Percentiles rank a stretch among this genome's conserved stretches.
These are phyloP conservation scores for Bombylius major DNA, from an alignment of 2,888 invertebrate species.

Conservation along the genomic window DNA sequence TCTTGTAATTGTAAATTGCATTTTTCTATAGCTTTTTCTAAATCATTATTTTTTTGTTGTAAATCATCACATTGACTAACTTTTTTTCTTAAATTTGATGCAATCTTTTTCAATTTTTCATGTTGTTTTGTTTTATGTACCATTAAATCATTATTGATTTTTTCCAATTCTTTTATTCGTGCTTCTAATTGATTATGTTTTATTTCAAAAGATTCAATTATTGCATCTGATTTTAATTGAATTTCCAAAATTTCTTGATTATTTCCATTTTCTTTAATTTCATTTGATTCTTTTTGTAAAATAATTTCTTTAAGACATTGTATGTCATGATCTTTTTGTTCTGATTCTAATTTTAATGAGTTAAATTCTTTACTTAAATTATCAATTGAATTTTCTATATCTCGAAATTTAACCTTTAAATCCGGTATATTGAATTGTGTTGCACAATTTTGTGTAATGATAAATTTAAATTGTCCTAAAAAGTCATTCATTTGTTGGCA, in stretches of 20 bases:
- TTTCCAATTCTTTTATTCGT: constrained; percentile 33
- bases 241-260: constrained; percentile 24
- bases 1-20: background rate
- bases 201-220: constrained; percentile 17
- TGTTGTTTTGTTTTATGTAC: constrained; percentile 53
- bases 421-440: too few relatives aligned
- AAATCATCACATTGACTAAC: constrained; percentile 49
- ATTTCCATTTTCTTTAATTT: constrained; percentile 17
- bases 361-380: background rate
- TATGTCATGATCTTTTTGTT: background rate
- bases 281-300: background rate
- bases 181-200: constrained; percentile 32
- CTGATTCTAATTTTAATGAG: background rate
- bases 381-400: background rate
- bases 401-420: background rate
- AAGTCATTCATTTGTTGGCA: constrained; percentile 28
- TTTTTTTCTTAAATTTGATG: constrained; percentile 63
- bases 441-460: background rate
- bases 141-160: constrained; percentile 38
- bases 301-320: background rate
- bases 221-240: constrained; percentile 15
- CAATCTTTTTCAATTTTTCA: constrained; percentile 68
- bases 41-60: constrained; percentile 40
- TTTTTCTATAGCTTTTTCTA: constrained; percentile 12
- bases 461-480: constrained; percentile 19